Conservation (phyloP, 2,113 vertebrate genomes). For the Piprites chloris region DNA sequence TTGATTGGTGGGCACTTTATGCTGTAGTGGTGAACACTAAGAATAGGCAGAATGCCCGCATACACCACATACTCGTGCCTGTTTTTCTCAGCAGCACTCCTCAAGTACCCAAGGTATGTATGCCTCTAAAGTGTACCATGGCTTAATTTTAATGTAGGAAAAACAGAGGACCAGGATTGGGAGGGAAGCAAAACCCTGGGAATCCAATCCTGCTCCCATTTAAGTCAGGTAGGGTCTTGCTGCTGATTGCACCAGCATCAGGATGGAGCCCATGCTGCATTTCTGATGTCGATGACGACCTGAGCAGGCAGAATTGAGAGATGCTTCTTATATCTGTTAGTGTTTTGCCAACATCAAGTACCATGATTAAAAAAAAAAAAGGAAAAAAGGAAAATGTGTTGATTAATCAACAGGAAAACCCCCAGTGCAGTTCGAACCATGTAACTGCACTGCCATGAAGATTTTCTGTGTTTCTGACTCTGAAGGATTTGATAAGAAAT, state of each 20-base stretch:
- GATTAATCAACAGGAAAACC: not conserved
- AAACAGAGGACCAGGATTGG: not conserved
- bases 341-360: not conserved
- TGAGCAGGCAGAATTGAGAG: not conserved
- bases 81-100: not conserved
- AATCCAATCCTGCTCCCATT: not conserved
- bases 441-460: not conserved
- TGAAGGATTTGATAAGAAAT: slow-evolving; percentile 33
- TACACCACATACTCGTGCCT: not conserved
- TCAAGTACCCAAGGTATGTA: not conserved
- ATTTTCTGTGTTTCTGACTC: not conserved
- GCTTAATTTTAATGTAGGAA: not conserved
- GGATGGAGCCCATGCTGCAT: not conserved
- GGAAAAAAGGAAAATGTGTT: not conserved
- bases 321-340: not conserved
- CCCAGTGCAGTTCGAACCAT: not conserved
- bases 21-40: not conserved
- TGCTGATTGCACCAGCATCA: not conserved
- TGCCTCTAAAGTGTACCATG: not conserved
- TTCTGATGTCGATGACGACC: not conserved
- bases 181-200: not conserved
- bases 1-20: not conserved
- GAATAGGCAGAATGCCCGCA: not conserved
- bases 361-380: not conserved
- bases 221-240: not conserved